Conservation (phyloP, 2,113 vertebrate genomes). For the Bostrychus sinensis region DNA sequence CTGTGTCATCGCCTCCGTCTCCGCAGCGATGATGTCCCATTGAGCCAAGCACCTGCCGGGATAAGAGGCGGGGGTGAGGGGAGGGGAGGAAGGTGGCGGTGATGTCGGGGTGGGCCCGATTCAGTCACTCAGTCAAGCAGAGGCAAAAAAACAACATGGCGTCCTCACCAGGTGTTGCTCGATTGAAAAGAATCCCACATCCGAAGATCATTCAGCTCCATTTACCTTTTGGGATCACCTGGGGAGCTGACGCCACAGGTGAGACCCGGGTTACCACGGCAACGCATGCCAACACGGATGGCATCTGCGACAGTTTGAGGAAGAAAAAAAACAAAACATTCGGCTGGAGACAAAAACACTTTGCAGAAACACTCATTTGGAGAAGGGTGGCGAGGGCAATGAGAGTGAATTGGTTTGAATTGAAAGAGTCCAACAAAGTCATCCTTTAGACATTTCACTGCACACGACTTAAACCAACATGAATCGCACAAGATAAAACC, state of each 20-base stretch:
- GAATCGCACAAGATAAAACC: not conserved
- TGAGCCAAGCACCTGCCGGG: slow-evolving; percentile 58
- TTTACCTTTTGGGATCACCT: slow-evolving; percentile 65
- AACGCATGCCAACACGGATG: slow-evolving; percentile 18
- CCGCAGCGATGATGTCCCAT: slow-evolving; percentile 58
- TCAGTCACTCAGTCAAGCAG: slow-evolving; percentile 47
- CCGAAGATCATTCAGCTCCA: slow-evolving; percentile 68
- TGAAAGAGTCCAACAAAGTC: slow-evolving; percentile 5
- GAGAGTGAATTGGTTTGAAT: not conserved
- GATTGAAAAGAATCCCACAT: slow-evolving; percentile 57
- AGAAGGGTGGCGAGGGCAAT: not conserved
- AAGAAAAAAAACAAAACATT: slow-evolving; percentile 26
- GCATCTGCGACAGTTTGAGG: slow-evolving; percentile 23
- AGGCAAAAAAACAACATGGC: slow-evolving; percentile 7
- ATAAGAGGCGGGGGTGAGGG: slow-evolving; percentile 50
- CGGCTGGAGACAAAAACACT: slow-evolving; percentile 20
- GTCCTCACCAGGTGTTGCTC: slow-evolving; percentile 52
- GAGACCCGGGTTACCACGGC: slow-evolving; percentile 50
- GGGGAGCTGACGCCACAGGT: slow-evolving; percentile 35
- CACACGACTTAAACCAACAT: not conserved
- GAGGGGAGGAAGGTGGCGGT: not conserved
- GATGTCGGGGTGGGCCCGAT: not conserved
- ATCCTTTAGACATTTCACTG: not conserved
- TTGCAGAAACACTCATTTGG: slow-evolving; percentile 15
- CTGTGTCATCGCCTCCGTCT: slow-evolving; percentile 51